Percentiles rank a stretch among this genome's conserved stretches.
Conservation (phyloP, 2,797 vertebrate species). For the Loriculus beryllinus region DNA sequence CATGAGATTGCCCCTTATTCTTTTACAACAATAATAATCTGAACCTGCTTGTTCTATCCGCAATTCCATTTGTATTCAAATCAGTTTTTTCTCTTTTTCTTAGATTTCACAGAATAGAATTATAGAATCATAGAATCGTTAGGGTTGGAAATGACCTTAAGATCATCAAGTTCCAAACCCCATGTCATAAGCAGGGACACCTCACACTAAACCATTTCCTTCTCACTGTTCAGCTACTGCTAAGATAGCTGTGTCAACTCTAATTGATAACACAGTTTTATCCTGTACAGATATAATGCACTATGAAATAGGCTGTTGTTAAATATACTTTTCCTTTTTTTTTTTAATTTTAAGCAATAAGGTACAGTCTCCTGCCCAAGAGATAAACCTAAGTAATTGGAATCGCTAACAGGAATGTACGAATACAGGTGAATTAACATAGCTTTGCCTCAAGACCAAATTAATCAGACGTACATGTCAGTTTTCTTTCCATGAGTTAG, state of each 20-base stretch:
- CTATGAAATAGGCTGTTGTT: neutral
- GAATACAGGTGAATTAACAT: neutral
- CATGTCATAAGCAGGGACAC: too few relatives aligned
- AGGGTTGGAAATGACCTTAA: too few relatives aligned
- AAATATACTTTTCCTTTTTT: neutral
- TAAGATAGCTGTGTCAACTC: neutral
- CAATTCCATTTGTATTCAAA: neutral
- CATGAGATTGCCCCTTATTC: neutral
- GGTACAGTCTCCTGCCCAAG: neutral
- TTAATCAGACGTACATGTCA: neutral
- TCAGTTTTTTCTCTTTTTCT: neutral
- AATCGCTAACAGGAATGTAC: neutral
- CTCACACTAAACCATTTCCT: too few relatives aligned
- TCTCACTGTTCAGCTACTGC: neutral
- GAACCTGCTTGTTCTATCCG: neutral
- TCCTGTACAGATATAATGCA: neutral
- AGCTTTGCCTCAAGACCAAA: slow-evolving; percentile 8
- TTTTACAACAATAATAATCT: neutral
- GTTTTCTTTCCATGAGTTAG: neutral
- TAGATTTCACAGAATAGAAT: too few relatives aligned
- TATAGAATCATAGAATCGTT: too few relatives aligned
- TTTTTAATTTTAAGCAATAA: neutral
- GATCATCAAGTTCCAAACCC: too few relatives aligned
- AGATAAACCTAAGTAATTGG: neutral
- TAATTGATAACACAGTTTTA: neutral